Evolutionary conservation across 2,113 vertebrate species (phyloP).

Genomic region (Cyphotilapia sp.): DNA sequence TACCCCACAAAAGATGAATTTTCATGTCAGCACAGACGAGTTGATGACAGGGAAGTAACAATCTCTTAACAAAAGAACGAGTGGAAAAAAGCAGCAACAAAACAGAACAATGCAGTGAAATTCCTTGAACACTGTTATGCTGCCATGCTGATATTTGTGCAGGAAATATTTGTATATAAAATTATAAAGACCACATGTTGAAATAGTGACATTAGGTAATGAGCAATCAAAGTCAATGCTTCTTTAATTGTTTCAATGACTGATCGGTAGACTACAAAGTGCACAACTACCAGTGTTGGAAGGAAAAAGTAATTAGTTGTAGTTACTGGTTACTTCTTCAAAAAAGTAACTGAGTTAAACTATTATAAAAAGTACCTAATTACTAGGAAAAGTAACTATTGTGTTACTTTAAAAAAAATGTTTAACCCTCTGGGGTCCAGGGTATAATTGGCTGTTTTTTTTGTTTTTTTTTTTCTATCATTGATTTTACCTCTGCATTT

Average conservation of each 20-base stretch:
- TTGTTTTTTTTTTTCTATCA: neutral
- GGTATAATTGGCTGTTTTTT: accelerated
- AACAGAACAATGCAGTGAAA: neutral
- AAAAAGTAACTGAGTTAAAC: neutral
- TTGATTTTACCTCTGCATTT: neutral
- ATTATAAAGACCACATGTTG: neutral
- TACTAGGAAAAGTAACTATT: neutral
- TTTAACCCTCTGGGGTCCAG: neutral
- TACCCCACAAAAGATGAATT: neutral
- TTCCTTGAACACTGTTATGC: neutral
- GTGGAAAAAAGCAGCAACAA: neutral
- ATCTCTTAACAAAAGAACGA: neutral
- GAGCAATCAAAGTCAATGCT: neutral
- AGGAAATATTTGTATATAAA: neutral
- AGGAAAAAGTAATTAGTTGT: neutral
- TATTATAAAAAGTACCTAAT: neutral
- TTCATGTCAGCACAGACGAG: neutral
- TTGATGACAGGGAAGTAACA: neutral
- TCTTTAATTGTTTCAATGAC: neutral
- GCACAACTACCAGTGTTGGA: neutral
- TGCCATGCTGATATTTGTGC: neutral
- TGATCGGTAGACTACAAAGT: neutral
- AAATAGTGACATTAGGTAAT: neutral
- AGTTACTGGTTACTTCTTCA: neutral
- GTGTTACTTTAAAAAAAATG: neutral